Conservation (phyloP, 2,113 vertebrate genomes). For the Garra rufa region DNA sequence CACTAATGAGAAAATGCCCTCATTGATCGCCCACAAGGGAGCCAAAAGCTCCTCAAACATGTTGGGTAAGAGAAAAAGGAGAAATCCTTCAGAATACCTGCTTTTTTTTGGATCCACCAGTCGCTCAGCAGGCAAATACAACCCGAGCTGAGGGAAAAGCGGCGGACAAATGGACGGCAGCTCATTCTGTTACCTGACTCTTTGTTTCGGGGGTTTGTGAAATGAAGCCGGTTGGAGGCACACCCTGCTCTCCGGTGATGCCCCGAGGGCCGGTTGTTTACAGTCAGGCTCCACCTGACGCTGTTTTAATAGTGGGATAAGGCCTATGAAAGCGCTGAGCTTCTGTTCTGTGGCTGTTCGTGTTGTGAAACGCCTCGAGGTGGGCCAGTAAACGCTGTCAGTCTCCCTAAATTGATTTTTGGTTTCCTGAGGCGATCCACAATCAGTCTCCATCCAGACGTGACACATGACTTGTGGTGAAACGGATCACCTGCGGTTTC, state of each 20-base stretch:
- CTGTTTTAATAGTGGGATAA: slow-evolving; percentile 2
- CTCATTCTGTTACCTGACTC: slow-evolving; percentile 1
- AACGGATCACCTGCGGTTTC: neutral
- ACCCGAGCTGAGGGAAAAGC: neutral
- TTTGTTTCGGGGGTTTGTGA: slow-evolving; percentile 1
- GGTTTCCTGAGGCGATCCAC: slow-evolving; percentile 13
- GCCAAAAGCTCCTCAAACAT: slow-evolving; percentile 33
- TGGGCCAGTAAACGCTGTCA: neutral
- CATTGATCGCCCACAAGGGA: slow-evolving; percentile 29
- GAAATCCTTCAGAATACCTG: neutral
- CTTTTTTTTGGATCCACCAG: neutral
- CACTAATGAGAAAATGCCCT: slow-evolving; percentile 38
- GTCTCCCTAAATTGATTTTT: neutral
- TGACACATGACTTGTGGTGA: neutral
- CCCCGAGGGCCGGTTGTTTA: slow-evolving; percentile 19
- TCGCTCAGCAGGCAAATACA: neutral
- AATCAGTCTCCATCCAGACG: neutral
- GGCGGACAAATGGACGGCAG: neutral
- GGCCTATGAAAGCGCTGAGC: neutral
- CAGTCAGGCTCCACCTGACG: neutral
- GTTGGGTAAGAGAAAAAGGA: neutral
- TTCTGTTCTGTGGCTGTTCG: neutral
- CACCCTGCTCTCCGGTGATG: neutral
- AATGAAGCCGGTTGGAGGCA: neutral
- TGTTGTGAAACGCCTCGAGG: neutral